Base-by-base conservation (phyloP, 92 coral and sea anemone genomes). In the Plumapathes pennacea region DNA sequence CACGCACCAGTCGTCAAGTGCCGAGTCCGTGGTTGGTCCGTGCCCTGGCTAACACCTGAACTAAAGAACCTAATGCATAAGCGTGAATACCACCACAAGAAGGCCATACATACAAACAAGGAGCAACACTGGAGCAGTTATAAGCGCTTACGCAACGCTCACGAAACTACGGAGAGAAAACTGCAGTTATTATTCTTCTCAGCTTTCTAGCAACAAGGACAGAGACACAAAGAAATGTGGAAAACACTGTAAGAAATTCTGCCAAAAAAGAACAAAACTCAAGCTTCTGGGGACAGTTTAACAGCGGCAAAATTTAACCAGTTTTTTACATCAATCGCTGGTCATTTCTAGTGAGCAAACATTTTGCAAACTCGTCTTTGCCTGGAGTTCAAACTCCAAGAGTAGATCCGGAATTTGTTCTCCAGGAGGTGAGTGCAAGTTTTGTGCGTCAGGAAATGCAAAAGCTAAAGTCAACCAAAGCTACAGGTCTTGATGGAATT, bases 191-290 rank as follows among this genome's bases (percentile, higher is more conserved):
- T 61, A 61, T 61, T 21, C 34, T 15, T 40, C 23, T 10, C 56
- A 30, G 4, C 60, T 76, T 19, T 76, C 77, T 28, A 22, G 31
- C 27, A 57, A 68, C 46, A n/a, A n/a, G n/a, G n/a, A n/a, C 60
- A 78, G 44, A 38, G 62, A 27, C 25, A 77, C 6, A 78, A 69
- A 20, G 72, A 78, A 40, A 68, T 78, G 85, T 78, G 85, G 85
- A 33, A 25, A 56, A 69, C 85, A 12, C 22, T 69, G 52, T 68
- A 58, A 31, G 17, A 67, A 2, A 68, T 78, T 13, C 32, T 69
- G 27, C 67, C 72, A 10, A 61, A 70, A 42, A 62, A 60, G 34
- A 38, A 27, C 18, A 64, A 42, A 74, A n/a, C n/a, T n/a, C n/a
- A n/a, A n/a, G 18, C 52, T 14, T 24, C 15, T 12, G 39, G 57